These are phyloP conservation scores for Lepidostoma basale DNA, from an alignment of 1,140 invertebrate genomes.

Conservation along the genomic window DNA sequence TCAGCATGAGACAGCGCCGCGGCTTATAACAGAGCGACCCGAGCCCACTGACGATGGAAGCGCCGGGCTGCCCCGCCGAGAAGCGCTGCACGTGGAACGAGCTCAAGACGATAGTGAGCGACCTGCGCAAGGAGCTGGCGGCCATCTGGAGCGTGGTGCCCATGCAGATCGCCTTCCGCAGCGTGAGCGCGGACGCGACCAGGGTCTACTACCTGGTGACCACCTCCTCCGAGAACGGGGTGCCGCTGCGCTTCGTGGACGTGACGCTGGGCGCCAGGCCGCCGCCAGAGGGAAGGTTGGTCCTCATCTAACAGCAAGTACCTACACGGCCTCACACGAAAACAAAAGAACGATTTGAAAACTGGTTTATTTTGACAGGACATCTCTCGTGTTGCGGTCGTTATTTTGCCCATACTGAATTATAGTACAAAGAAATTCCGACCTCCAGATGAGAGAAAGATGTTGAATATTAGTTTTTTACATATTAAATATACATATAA, in stretches of 20 bases:
- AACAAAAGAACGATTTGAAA: too few species aligned
- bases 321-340: too few species aligned
- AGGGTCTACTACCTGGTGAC: conserved; percentile 90
- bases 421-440: too few species aligned
- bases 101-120: conserved; percentile 78
- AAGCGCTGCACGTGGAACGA: conserved; percentile 76
- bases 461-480: too few species aligned
- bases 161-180: conserved; percentile 79
- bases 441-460: too few species aligned
- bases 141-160: conserved; percentile 79
- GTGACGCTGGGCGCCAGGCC: conserved; percentile 57
- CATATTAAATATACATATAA: too few species aligned
- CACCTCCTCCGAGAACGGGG: conserved; percentile 67
- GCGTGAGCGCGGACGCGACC: conserved; percentile 74
- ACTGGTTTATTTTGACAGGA: too few species aligned
- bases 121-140: conserved; percentile 78
- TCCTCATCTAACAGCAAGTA: too few species aligned
- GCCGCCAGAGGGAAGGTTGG: not conserved
- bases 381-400: too few species aligned
- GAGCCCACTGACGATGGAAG: not conserved
- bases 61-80: not conserved
- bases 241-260: conserved; percentile 85
- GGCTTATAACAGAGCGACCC: not conserved
- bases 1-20: conserved; percentile 3
- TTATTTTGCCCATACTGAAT: too few species aligned